Base-by-base conservation (phyloP, 2,797 vertebrate genomes). In the Girardinus metallicus region DNA sequence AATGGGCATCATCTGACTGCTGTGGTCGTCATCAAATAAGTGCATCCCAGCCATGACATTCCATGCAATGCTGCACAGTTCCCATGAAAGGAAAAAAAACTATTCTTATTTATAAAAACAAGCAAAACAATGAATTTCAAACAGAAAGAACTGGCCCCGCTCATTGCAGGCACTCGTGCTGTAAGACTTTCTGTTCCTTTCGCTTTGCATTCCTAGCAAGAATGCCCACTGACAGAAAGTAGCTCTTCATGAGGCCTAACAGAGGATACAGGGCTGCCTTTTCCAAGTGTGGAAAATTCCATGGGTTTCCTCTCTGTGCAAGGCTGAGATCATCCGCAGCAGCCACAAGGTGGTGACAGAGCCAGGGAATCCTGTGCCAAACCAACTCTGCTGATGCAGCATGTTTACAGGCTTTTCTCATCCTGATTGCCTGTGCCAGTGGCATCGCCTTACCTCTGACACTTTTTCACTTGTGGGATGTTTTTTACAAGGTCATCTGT, bases 201-300 rank as follows among this genome's bases (percentile, higher is more conserved):
- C 16, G 34, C 2, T 84, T 29, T 76, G 41, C 75, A 49, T 73
- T 51, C 82, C 80, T 47, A 49, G 77, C 31, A 44, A 75, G 60
- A 26, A 53, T 66, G 57, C 70, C 64, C 78, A 74, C 31, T 47
- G 68, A 44, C 72, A 80, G 43, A 81, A 76, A 85, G 74, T 53
- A 62, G 49, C 5, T 53, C 76, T 80, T 83, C 43, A 18, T 55
- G 77, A 76, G 74, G 51, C 57, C 71, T 21, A 23, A 46, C 6
- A 77, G 47, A 77, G 72, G 85, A 71, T 64, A 66, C 75, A 78
- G 16, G 5, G 7, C 76, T 78, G 53, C 73, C 47, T 75, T 78
- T 79, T 83, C 82, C 81, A 80, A 79, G n/a, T 83, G 83, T 94
- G 89, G 91, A 94, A 93, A 90, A 85, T 93, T 93, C 92, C 88